phyloP scores from a whole-genome alignment of 2,113 vertebrate genomes.

The Eubucco bourcierii region DNA sequence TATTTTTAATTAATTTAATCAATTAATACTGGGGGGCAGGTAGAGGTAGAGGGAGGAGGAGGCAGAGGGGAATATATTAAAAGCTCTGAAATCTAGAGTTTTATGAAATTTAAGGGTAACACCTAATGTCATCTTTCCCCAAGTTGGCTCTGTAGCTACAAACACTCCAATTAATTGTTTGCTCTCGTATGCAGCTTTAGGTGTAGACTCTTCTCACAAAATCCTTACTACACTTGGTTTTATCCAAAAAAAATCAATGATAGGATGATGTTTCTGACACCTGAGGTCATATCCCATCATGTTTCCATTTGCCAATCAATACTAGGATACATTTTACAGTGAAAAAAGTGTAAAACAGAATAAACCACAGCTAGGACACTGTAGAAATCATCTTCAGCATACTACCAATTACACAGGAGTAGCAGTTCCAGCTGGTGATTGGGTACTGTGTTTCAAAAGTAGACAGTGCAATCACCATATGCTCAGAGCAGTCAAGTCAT shows the following conservation, averaged over 20 bases:
- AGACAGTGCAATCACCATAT: neutral
- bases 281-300: neutral
- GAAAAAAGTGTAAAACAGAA: neutral
- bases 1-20: neutral
- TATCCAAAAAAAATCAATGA: conserved; percentile 18
- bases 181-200: neutral
- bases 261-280: neutral
- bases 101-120: neutral
- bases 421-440: neutral
- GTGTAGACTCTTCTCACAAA: neutral
- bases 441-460: neutral
- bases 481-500: neutral
- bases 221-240: neutral
- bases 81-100: neutral
- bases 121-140: neutral
- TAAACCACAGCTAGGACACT: neutral
- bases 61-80: neutral
- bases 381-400: neutral
- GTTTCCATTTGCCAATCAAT: conserved; percentile 28
- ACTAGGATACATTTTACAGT: neutral
- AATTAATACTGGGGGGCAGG: neutral
- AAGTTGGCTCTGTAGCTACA: neutral
- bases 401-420: neutral
- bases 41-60: no score
- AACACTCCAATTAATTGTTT: neutral